Evolutionary conservation across 2,888 invertebrate species (phyloP).

Genomic region (Nomada goodeniana): DNA sequence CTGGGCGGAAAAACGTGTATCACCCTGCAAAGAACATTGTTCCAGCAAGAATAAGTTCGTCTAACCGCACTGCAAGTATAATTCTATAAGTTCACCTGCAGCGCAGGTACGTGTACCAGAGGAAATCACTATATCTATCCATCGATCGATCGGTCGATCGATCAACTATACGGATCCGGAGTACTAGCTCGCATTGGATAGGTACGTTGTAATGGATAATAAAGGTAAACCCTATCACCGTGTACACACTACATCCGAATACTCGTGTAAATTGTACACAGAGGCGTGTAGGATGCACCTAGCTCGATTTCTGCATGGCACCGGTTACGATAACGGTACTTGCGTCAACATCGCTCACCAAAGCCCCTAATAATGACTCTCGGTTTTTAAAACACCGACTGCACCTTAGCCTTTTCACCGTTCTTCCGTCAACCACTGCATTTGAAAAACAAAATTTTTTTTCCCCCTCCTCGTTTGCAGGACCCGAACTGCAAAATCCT

Average conservation of each 20-base stretch:
- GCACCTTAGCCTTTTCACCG: slow-evolving; percentile 7
- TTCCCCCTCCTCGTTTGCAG: no score
- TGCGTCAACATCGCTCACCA: slow-evolving; percentile 40
- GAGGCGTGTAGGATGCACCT: slow-evolving; percentile 59
- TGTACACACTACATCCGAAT: slow-evolving; percentile 24
- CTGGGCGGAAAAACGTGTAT: no score
- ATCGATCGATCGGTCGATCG: slow-evolving; percentile 17
- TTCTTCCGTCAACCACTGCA: neutral
- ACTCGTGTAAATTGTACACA: slow-evolving; percentile 55
- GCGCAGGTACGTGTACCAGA: neutral
- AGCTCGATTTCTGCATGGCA: slow-evolving; percentile 54
- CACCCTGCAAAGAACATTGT: no score
- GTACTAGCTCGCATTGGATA: neutral
- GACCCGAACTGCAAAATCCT: no score
- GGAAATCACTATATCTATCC: neutral
- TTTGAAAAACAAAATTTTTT: neutral
- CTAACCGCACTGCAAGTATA: no score
- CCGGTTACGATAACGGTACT: slow-evolving; percentile 56
- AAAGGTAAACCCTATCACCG: slow-evolving; percentile 27
- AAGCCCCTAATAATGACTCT: slow-evolving; percentile 36
- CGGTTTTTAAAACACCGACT: slow-evolving; percentile 25
- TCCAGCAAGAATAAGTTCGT: no score
- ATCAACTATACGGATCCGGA: neutral
- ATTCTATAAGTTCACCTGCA: neutral
- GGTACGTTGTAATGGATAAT: slow-evolving; percentile 29